Percentiles rank a stretch among this genome's conserved stretches.
These are phyloP conservation scores for Trissoscelio sp. DNA, from an alignment of 2,888 invertebrate species.

Conservation along the genomic window DNA sequence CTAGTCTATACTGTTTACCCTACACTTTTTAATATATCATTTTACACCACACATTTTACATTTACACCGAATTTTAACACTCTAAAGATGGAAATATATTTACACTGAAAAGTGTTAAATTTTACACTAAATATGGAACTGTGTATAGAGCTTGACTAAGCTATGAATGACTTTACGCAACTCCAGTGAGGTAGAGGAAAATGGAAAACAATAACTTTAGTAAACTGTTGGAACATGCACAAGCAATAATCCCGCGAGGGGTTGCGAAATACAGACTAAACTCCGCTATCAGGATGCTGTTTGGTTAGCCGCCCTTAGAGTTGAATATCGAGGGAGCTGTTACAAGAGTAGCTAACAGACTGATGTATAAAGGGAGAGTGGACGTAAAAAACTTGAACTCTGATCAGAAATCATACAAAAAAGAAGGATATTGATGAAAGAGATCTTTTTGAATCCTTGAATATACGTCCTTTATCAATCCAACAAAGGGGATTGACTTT, in stretches of 20 bases:
- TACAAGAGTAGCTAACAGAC: slow-evolving; percentile 32
- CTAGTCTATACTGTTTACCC: too few species aligned
- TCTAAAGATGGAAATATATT: too few species aligned
- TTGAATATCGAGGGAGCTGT: slow-evolving; percentile 57
- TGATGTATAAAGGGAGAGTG: slow-evolving; percentile 29
- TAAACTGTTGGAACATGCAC: slow-evolving; percentile 55
- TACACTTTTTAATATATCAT: too few species aligned
- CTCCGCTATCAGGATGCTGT: slow-evolving; percentile 60
- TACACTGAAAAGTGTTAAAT: too few species aligned
- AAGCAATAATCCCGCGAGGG: slow-evolving; percentile 53
- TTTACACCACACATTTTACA: too few species aligned
- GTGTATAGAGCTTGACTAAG: neutral
- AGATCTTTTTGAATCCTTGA: neutral
- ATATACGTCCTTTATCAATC: neutral
- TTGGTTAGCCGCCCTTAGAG: slow-evolving; percentile 53
- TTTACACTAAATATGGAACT: too few species aligned
- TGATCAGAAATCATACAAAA: slow-evolving; percentile 13
- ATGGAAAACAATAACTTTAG: slow-evolving; percentile 55
- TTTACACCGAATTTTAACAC: too few species aligned
- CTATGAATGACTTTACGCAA: slow-evolving; percentile 12
- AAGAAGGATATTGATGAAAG: slow-evolving; percentile 15
- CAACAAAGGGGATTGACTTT: neutral
- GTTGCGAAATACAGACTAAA: slow-evolving; percentile 45
- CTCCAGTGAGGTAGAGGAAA: slow-evolving; percentile 31
- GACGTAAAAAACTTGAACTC: neutral